A percentile compares a stretch with the other conserved stretches of the same genome.
Conservation (phyloP, 2,113 vertebrate genomes). For the Vulpes lagopus region DNA sequence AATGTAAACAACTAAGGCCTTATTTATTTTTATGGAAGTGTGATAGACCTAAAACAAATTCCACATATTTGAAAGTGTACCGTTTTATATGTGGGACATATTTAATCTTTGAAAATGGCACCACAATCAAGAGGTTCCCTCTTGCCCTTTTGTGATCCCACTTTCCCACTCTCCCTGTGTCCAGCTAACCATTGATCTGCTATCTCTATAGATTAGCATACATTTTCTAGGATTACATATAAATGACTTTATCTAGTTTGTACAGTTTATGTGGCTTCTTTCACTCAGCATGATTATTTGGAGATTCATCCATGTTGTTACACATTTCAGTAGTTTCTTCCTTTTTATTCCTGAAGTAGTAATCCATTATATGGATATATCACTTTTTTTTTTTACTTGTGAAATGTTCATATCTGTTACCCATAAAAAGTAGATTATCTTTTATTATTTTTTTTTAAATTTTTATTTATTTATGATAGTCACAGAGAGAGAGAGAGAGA, state of each 20-base stretch:
- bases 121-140: neutral
- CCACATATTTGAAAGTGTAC: neutral
- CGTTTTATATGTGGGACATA: neutral
- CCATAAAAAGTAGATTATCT: neutral
- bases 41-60: neutral
- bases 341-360: neutral
- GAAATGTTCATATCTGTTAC: neutral
- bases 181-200: neutral
- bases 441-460: neutral
- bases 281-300: neutral
- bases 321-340: neutral
- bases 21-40: neutral
- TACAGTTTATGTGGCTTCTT: neutral
- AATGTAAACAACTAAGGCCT: neutral
- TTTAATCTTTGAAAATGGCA: neutral
- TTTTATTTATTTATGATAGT: too few species aligned
- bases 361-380: neutral
- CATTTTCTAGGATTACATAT: neutral
- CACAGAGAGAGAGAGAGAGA: too few species aligned
- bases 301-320: neutral
- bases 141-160: neutral
- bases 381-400: neutral
- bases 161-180: neutral
- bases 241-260: neutral
- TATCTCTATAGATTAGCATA: slow-evolving; percentile 25